Conservation (phyloP, 2,113 vertebrate species). For the Varanus komodoensis region DNA sequence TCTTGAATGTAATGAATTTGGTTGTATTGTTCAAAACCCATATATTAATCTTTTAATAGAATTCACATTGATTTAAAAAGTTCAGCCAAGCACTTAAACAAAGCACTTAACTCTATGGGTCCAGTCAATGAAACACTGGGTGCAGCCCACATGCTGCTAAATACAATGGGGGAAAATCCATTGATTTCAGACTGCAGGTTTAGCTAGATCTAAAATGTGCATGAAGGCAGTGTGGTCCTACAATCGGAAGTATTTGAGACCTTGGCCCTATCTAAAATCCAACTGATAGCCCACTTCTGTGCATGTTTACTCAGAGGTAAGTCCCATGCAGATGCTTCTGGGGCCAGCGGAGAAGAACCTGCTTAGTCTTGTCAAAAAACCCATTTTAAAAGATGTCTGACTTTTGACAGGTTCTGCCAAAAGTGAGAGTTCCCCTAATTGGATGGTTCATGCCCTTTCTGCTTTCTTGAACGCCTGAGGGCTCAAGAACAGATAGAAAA, state of each 20-base stretch:
- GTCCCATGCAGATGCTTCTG: no score
- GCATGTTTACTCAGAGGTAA: not conserved
- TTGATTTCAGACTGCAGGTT: not conserved
- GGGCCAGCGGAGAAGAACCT: no score
- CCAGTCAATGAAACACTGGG: conserved; percentile 4
- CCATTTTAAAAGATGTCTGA: no score
- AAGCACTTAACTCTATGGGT: conserved; percentile 30
- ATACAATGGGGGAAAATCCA: not conserved
- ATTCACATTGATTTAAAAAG: conserved; percentile 23
- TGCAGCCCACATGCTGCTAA: not conserved
- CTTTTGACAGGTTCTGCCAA: no score
- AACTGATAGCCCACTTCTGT: not conserved
- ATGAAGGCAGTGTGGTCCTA: not conserved
- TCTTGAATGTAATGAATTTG: conserved; percentile 16
- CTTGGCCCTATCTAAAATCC: not conserved
- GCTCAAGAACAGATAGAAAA: no score
- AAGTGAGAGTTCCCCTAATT: no score
- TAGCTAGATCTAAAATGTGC: not conserved
- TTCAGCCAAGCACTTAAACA: conserved; percentile 33
- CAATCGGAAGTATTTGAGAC: not conserved
- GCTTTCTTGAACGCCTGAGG: no score
- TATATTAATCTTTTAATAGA: conserved; percentile 40
- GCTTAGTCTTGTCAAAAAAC: no score
- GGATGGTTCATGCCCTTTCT: no score
- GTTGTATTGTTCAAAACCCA: conserved; percentile 33